Percentiles rank a stretch among this genome's conserved stretches.
These are phyloP conservation scores for Hippocampus zosterae DNA, from an alignment of 2,113 vertebrate species.

Conservation along the genomic window DNA sequence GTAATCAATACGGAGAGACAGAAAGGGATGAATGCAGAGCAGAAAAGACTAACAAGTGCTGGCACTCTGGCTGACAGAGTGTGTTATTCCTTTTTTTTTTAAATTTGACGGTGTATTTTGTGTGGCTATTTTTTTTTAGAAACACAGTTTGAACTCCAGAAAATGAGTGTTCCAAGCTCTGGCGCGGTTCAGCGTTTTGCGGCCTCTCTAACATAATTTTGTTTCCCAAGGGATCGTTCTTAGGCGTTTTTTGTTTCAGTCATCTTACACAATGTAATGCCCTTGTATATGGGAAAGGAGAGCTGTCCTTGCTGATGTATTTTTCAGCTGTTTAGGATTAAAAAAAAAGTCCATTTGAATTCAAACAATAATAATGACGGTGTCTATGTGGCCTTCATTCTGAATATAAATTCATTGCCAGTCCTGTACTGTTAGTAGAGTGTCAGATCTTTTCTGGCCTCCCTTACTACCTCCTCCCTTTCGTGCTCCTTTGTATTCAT, in stretches of 20 bases:
- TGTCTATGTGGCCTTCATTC: neutral
- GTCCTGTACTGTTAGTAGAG: neutral
- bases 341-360: too few species aligned
- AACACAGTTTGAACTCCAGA: too few species aligned
- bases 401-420: neutral
- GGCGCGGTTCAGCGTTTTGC: too few species aligned
- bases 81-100: neutral
- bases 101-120: neutral
- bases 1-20: slow-evolving; percentile 8
- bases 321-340: too few species aligned
- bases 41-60: neutral
- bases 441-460: neutral
- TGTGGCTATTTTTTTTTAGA: neutral
- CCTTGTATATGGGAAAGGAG: too few species aligned
- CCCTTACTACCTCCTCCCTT: neutral
- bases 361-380: neutral
- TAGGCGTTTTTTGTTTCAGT: too few species aligned
- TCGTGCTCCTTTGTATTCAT: neutral
- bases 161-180: too few species aligned
- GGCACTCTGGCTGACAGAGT: neutral
- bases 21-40: neutral
- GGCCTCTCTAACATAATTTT: too few species aligned
- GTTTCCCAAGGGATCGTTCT: too few species aligned
- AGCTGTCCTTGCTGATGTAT: too few species aligned
- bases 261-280: too few species aligned